Conservation (phyloP, 2,113 vertebrate genomes). For the Cyprinodon variegatus region DNA sequence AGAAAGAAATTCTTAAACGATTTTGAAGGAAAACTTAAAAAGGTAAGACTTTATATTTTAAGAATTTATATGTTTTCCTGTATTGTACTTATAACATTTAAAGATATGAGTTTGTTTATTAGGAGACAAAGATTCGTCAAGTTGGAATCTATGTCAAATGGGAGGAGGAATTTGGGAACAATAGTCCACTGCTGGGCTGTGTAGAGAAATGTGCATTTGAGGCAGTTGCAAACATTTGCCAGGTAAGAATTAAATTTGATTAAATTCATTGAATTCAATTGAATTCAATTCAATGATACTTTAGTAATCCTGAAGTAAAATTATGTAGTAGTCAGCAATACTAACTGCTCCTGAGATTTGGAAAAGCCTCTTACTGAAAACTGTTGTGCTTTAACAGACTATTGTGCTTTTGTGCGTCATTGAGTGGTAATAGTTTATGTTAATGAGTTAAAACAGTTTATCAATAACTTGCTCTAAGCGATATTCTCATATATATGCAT, state of each 20-base stretch:
- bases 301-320: too few species aligned
- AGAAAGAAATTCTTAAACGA: neutral
- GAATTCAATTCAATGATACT: too few species aligned
- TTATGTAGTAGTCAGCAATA: too few species aligned
- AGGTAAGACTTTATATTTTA: conserved; percentile 13
- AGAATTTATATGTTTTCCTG: neutral
- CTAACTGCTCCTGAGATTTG: too few species aligned
- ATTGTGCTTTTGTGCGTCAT: too few species aligned
- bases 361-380: too few species aligned
- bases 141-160: conserved; percentile 38
- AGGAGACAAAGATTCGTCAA: neutral
- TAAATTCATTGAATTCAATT: too few species aligned
- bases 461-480: too few species aligned
- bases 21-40: conserved; percentile 40
- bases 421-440: too few species aligned
- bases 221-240: conserved; percentile 6
- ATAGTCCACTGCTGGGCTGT: conserved; percentile 15
- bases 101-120: neutral
- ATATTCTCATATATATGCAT: too few species aligned
- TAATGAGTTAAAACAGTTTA: too few species aligned
- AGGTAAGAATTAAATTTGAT: conserved; percentile 25
- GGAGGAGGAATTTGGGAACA: conserved; percentile 6
- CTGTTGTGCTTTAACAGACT: too few species aligned
- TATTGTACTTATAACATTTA: neutral
- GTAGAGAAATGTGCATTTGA: conserved; percentile 44